Evolutionary conservation across 2,113 vertebrate species (phyloP).

Genomic region (Pterocles orientalis): DNA sequence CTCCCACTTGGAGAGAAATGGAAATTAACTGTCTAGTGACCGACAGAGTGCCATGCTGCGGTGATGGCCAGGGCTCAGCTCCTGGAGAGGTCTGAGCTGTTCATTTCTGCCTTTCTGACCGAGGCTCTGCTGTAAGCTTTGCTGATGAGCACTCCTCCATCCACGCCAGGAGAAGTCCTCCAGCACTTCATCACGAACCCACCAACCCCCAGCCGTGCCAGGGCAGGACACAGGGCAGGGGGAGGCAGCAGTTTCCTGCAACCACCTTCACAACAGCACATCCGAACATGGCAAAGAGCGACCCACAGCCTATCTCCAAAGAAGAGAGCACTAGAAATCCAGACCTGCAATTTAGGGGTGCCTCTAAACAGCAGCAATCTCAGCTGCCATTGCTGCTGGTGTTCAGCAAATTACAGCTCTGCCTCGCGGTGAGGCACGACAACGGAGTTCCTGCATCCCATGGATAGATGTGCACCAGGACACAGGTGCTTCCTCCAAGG

Average conservation of each 20-base stretch:
- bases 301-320: neutral
- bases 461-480: neutral
- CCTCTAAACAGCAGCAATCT: neutral
- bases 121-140: fast-evolving
- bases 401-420: too few species aligned
- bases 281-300: fast-evolving
- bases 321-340: neutral
- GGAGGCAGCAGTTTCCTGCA: neutral
- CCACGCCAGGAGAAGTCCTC: neutral
- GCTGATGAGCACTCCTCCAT: neutral
- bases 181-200: neutral
- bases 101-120: neutral
- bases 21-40: neutral
- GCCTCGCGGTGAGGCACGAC: neutral
- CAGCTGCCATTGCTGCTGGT: neutral
- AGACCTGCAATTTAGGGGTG: neutral
- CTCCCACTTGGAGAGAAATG: neutral
- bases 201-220: fast-evolving
- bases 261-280: neutral
- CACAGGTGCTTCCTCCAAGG: neutral
- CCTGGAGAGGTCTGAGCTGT: neutral
- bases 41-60: fast-evolving
- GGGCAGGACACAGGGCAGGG: neutral
- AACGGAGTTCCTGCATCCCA: too few species aligned
- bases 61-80: neutral